Conservation (phyloP, 2,797 vertebrate genomes). For the Percopsis omiscomaycus region DNA sequence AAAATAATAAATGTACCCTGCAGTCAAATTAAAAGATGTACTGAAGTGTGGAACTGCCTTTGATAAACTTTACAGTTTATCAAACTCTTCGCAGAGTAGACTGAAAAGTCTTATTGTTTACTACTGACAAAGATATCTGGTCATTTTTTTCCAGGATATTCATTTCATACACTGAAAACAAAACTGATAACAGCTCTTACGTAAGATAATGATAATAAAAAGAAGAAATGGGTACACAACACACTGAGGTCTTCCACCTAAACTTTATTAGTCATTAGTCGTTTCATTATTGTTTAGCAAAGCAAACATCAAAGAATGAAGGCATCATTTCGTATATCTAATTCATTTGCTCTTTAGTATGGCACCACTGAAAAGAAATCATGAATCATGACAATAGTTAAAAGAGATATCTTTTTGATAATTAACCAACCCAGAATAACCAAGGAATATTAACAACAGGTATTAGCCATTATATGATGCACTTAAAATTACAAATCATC, state of each 20-base stretch:
- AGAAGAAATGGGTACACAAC: constrained; percentile 26
- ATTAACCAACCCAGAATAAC: constrained; percentile 61
- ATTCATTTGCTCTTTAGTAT: constrained; percentile 77
- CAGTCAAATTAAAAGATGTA: too few species aligned
- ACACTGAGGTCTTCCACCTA: constrained; percentile 59
- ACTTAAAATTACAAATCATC: constrained; percentile 80
- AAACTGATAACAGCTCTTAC: constrained; percentile 1
- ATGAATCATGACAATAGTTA: constrained; percentile 69
- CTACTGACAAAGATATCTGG: too few species aligned
- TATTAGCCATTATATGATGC: constrained; percentile 76
- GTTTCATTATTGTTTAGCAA: constrained; percentile 88
- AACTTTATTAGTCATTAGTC: constrained; percentile 74
- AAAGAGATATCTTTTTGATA: constrained; percentile 58
- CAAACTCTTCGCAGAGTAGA: too few species aligned
- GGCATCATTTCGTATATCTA: constrained; percentile 84
- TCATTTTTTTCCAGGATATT: too few species aligned
- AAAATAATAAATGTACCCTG: too few species aligned
- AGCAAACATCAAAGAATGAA: constrained; percentile 92
- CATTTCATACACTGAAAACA: too few species aligned
- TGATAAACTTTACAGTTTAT: too few species aligned
- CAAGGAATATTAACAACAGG: constrained; percentile 70
- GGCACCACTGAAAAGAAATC: constrained; percentile 82
- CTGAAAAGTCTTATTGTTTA: too few species aligned
- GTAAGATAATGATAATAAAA: not conserved
- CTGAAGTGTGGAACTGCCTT: too few species aligned